These are phyloP conservation scores for Thymallus thymallus DNA, from an alignment of 2,113 vertebrate species.

Conservation along the genomic window DNA sequence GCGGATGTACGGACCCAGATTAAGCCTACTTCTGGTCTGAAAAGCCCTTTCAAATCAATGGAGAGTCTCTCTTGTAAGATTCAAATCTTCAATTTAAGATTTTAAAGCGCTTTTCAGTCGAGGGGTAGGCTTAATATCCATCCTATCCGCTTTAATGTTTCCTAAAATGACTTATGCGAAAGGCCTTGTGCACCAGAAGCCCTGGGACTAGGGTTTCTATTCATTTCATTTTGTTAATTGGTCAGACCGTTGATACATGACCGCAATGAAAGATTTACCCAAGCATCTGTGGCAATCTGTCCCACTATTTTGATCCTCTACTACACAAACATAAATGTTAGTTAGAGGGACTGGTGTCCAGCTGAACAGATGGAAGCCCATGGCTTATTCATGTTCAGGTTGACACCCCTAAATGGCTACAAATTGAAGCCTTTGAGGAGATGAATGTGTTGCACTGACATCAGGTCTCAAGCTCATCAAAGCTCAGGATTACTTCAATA, in stretches of 20 bases:
- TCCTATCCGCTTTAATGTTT: too few relatives aligned
- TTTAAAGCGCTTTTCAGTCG: too few relatives aligned
- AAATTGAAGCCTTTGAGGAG: constrained; percentile 32
- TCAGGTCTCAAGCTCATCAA: too few relatives aligned
- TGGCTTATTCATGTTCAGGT: constrained; percentile 27
- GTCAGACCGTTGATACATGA: neutral
- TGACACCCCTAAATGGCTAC: constrained; percentile 17
- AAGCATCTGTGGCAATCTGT: constrained; percentile 37
- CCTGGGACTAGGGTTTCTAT: constrained; percentile 34
- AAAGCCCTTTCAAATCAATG: neutral
- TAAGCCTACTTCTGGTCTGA: constrained; percentile 2
- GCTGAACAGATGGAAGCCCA: constrained; percentile 34
- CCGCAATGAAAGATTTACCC: constrained; percentile 41
- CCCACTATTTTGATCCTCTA: constrained; percentile 19
- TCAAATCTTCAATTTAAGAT: too few relatives aligned
- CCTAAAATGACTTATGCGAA: neutral
- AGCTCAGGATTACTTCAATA: too few relatives aligned
- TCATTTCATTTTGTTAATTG: constrained; percentile 30
- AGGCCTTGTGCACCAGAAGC: constrained; percentile 28
- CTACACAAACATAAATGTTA: constrained; percentile 43
- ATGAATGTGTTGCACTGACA: too few relatives aligned
- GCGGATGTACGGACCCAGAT: neutral
- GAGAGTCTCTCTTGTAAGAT: too few relatives aligned
- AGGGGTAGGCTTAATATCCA: too few relatives aligned
- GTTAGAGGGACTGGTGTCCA: constrained; percentile 18